Conservation (phyloP, 2,888 invertebrate genomes). For the Germaria angustata region DNA sequence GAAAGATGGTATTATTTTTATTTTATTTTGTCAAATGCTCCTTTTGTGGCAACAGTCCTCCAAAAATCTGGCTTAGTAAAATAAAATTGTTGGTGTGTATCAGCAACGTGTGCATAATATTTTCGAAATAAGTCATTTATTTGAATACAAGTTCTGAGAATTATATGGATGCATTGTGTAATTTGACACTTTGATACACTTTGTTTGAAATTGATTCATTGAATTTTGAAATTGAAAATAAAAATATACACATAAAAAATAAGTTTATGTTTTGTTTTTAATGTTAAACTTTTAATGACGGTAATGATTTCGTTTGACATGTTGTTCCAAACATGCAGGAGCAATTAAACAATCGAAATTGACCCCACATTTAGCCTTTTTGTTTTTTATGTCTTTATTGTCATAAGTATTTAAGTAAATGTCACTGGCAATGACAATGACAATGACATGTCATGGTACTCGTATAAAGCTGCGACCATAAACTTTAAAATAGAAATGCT, state of each 20-base stretch:
- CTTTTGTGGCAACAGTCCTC: conserved; percentile 48
- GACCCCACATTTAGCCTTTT: conserved; percentile 16
- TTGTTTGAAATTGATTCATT: conserved; percentile 65
- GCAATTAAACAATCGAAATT: conserved; percentile 43
- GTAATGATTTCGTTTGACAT: conserved; percentile 44
- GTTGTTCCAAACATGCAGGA: conserved; percentile 44
- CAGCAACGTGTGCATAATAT: conserved; percentile 6
- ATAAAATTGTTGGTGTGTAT: conserved; percentile 37
- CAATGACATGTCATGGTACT: conserved; percentile 12
- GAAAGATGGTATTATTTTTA: conserved; percentile 10
- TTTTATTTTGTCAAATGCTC: conserved; percentile 17
- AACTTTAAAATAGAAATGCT: conserved; percentile 20
- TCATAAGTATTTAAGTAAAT: conserved; percentile 15
- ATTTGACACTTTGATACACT: conserved; percentile 66
- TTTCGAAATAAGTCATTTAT: conserved; percentile 63
- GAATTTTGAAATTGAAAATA: conserved; percentile 45
- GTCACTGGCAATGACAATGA: background rate
- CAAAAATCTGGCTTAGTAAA: conserved; percentile 30
- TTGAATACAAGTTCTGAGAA: conserved; percentile 58
- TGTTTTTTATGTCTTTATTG: background rate
- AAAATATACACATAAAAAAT: background rate
- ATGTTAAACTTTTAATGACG: conserved; percentile 52
- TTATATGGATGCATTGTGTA: conserved; percentile 54
- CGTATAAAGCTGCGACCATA: conserved; percentile 3
- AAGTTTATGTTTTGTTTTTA: conserved; percentile 21